phyloP scores from a whole-genome alignment of 2,888 invertebrate genomes.

The Tenthredo livida region DNA sequence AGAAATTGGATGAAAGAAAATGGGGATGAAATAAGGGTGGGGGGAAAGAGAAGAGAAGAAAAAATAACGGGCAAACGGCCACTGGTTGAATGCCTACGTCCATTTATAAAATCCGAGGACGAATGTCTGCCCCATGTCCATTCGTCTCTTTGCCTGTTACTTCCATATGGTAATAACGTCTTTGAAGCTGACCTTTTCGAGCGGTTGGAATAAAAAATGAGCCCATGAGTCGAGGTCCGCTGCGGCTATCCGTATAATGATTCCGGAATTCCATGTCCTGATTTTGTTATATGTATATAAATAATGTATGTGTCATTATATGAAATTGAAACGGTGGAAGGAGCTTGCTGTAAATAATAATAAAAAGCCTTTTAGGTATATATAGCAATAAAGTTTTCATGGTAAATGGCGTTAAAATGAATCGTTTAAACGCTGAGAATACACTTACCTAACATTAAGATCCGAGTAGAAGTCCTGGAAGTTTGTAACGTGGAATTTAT shows the following conservation, averaged over 20 bases:
- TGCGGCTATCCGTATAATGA: background rate
- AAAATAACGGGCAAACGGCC: conserved; percentile 16
- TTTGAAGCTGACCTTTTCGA: conserved; percentile 26
- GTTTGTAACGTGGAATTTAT: conserved; percentile 39
- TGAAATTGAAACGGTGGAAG: background rate
- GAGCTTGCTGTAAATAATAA: background rate
- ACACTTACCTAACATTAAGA: background rate
- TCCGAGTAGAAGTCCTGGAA: background rate
- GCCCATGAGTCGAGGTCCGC: background rate
- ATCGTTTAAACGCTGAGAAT: conserved; percentile 7
- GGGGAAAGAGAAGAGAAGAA: background rate
- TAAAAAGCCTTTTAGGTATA: background rate
- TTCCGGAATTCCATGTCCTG: background rate
- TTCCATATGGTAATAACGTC: conserved; percentile 12
- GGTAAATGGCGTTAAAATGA: conserved; percentile 27
- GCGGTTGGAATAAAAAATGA: background rate
- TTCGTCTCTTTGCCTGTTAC: background rate
- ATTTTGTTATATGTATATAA: background rate
- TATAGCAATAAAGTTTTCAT: background rate
- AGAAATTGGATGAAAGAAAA: background rate
- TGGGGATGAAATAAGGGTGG: background rate
- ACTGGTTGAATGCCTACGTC: conserved; percentile 45
- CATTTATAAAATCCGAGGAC: conserved; percentile 5
- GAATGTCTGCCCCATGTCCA: conserved; percentile 15
- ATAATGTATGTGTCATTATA: background rate